Base-by-base conservation (phyloP, 2,113 vertebrate species). In the Chlamydotis undulata region DNA sequence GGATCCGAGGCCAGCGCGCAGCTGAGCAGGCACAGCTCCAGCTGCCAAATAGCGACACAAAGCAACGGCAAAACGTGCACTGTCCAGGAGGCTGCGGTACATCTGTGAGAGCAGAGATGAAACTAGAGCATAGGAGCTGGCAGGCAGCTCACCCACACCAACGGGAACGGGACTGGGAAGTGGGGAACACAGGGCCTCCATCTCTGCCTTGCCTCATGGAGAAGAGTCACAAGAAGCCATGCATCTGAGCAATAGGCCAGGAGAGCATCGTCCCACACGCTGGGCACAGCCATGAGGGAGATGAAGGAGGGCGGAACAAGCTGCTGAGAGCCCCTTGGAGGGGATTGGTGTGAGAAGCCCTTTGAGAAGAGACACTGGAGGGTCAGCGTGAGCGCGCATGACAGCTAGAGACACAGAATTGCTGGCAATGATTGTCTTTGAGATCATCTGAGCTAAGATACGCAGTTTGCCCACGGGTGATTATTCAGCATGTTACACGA, bases 11-110 rank as follows among this genome's bases (percentile, higher is more conserved):
- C 82, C 63, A 86, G 63, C 2, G 0, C 2, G 33, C 81, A 86
- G 92, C 75, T 90, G 92, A 81, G 81, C 75, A 12, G 75, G 87
- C 69, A 70, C 37, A 53, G 92, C 63, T 82, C 76, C 92, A 90
- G 61, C 39, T 55, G 57, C 47, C 68, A 56, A 45, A 68, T 1
- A 75, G 87, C 81, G 87, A 70, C 69, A 57, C 31, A 81, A 86
- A 85, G 87, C 81, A 74, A 39, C 9, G 41, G 91, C 49, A 49
- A 28, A 68, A 45, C 3, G 8, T 8, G 41, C 16, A 2, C 63
- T 39, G 50, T 19, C 82, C 70, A 47, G 65, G 52, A 31, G 55
- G 61, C 55, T 75, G 86, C 7, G 3, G 55, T 19, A 4, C 63
- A 45, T 69, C 56, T 69, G 75, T 3, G 56, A 76, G 80, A 84